phyloP scores from a whole-genome alignment of 2,797 vertebrate genomes.

The Prunella strophiata region DNA sequence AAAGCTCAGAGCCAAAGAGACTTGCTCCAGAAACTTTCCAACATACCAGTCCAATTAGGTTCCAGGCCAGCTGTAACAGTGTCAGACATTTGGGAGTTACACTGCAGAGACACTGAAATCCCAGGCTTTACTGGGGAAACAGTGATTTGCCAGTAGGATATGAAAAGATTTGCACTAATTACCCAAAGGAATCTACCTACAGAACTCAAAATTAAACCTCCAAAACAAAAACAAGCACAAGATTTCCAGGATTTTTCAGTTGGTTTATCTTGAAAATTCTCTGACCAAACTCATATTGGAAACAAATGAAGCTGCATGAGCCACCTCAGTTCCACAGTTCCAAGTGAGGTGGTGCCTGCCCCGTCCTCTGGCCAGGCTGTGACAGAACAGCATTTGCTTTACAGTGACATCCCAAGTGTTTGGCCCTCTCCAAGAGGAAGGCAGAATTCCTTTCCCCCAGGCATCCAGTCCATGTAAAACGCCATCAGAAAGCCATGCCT shows the following conservation, averaged over 20 bases:
- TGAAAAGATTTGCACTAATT: slow-evolving; percentile 17
- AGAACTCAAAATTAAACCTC: neutral
- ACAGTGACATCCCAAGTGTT: neutral
- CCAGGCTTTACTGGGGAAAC: slow-evolving; percentile 34
- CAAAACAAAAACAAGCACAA: neutral
- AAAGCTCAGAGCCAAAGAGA: neutral
- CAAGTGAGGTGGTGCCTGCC: neutral
- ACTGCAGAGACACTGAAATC: neutral
- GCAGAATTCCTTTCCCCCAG: neutral
- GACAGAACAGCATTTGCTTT: neutral
- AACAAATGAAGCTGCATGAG: neutral
- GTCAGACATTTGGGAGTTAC: slow-evolving; percentile 31
- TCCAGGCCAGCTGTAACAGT: slow-evolving; percentile 54
- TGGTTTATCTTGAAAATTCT: neutral
- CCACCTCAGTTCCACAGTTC: neutral
- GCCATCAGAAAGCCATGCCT: neutral
- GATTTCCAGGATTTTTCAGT: neutral
- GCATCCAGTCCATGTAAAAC: neutral
- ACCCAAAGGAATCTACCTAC: neutral
- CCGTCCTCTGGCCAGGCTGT: neutral
- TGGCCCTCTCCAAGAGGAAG: neutral
- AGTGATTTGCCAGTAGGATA: neutral
- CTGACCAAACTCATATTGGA: accelerated
- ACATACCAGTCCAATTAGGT: slow-evolving; percentile 55
- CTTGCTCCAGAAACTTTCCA: slow-evolving; percentile 63